These are phyloP conservation scores for Smutsia gigantea DNA, from an alignment of 2,797 vertebrate species.

Conservation along the genomic window DNA sequence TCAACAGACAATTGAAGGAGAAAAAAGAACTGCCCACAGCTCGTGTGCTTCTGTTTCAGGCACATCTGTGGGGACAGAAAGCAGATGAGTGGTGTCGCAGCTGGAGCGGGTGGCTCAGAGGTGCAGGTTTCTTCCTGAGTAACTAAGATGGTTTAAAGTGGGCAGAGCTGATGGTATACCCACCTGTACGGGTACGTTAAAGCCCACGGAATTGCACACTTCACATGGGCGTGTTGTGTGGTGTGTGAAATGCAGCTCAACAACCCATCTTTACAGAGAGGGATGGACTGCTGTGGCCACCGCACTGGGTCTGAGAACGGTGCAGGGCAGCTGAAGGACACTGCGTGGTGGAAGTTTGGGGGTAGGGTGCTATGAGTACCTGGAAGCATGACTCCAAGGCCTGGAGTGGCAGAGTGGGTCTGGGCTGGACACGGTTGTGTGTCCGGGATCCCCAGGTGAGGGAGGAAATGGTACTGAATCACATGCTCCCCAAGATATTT, in stretches of 20 bases:
- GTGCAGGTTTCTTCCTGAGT: background rate
- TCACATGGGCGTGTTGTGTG: background rate
- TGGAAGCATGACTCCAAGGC: no score
- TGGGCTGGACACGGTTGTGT: accelerated
- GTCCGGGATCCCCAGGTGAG: background rate
- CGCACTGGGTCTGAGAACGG: no score
- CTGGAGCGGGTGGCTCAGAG: background rate
- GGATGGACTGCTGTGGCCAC: no score
- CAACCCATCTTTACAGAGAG: background rate
- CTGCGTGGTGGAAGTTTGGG: no score
- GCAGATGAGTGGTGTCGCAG: accelerated
- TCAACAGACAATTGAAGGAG: background rate
- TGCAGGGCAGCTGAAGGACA: no score
- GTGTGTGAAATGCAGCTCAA: background rate
- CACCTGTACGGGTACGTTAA: background rate
- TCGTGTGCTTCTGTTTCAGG: background rate
- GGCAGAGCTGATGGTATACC: background rate
- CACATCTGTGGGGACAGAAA: background rate
- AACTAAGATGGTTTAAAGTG: background rate
- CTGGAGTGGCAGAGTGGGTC: no score
- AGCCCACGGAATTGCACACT: background rate
- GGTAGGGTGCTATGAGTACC: background rate
- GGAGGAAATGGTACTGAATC: accelerated
- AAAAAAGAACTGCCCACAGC: background rate
- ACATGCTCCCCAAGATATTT: accelerated